A percentile compares a stretch with the other conserved stretches of the same genome.
phyloP scores from a whole-genome alignment of 2,888 invertebrate species.

The Platerodrilus igneus region DNA sequence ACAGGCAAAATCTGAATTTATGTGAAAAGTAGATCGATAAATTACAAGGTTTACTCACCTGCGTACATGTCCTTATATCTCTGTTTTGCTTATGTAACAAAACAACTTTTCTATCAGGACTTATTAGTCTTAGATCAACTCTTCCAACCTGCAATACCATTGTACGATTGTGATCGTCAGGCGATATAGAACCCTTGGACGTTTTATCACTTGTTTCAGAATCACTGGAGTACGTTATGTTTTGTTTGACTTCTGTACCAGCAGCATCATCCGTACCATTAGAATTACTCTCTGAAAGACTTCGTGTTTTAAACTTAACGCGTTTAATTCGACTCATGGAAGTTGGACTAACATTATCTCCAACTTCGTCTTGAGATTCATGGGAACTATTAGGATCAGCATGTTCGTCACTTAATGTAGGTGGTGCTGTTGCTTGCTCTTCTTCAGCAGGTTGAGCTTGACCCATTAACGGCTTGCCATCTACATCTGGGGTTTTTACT shows the following conservation, averaged over 20 bases:
- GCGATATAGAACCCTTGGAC: slow-evolving; percentile 24
- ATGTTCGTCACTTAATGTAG: neutral
- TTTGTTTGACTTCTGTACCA: slow-evolving; percentile 4
- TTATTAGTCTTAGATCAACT: slow-evolving; percentile 82
- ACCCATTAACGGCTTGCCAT: slow-evolving; percentile 26
- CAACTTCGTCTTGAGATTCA: slow-evolving; percentile 18
- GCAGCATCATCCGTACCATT: slow-evolving; percentile 4
- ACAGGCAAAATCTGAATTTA: too few relatives aligned
- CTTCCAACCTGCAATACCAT: slow-evolving; percentile 91
- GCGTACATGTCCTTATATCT: slow-evolving; percentile 83
- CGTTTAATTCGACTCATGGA: slow-evolving; percentile 14
- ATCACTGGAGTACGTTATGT: slow-evolving; percentile 10
- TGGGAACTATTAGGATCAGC: slow-evolving; percentile 2
- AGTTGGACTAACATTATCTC: slow-evolving; percentile 19
- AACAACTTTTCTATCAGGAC: slow-evolving; percentile 87
- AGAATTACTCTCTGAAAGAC: slow-evolving; percentile 16
- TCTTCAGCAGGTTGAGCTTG: slow-evolving; percentile 4
- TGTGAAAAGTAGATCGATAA: too few relatives aligned
- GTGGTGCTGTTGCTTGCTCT: neutral
- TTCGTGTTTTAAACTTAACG: slow-evolving; percentile 19
- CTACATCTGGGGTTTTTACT: slow-evolving; percentile 31
- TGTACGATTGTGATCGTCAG: slow-evolving; percentile 76
- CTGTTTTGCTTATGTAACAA: slow-evolving; percentile 81
- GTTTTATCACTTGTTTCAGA: slow-evolving; percentile 8
- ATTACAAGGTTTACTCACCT: slow-evolving; percentile 47